Evolutionary conservation across 2,888 invertebrate genomes (phyloP).

Genomic region (Drosophila lacicola): DNA sequence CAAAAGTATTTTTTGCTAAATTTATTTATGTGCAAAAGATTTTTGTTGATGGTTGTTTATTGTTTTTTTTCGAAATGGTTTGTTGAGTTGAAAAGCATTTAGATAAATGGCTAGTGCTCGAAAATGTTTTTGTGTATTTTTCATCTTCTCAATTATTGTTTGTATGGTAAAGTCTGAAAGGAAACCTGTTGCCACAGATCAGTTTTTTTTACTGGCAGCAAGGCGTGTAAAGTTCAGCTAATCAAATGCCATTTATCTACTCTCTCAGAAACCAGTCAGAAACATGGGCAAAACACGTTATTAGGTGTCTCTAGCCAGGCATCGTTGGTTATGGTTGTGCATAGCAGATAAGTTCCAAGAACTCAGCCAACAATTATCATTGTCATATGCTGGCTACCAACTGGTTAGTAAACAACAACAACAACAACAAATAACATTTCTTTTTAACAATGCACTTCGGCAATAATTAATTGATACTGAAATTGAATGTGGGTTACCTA

Average conservation of each 20-base stretch:
- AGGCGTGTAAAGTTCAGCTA: slow-evolving; percentile 25
- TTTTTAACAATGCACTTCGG: slow-evolving; percentile 1
- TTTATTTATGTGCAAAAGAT: slow-evolving; percentile 30
- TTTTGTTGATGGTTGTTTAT: slow-evolving; percentile 23
- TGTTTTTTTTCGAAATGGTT: slow-evolving; percentile 5
- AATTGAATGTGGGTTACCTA: slow-evolving; percentile 34
- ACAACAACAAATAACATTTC: slow-evolving; percentile 3
- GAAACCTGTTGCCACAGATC: slow-evolving; percentile 39
- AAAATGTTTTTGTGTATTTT: slow-evolving; percentile 12
- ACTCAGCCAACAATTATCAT: slow-evolving; percentile 36
- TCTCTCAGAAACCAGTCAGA: slow-evolving; percentile 38
- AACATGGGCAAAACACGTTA: slow-evolving; percentile 40
- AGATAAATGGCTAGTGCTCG: neutral
- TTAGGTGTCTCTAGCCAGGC: neutral
- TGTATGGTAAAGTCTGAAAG: neutral
- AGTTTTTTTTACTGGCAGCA: neutral
- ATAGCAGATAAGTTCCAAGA: slow-evolving; percentile 45
- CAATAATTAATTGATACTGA: slow-evolving; percentile 19
- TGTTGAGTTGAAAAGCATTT: neutral
- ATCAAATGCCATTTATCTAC: slow-evolving; percentile 30
- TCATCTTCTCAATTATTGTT: neutral
- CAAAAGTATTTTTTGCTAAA: slow-evolving; percentile 39
- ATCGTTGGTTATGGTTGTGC: slow-evolving; percentile 21
- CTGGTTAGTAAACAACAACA: slow-evolving; percentile 20
- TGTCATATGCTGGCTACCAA: slow-evolving; percentile 17